Conservation (phyloP, 2,797 vertebrate species). For the Yasuhikotakia modesta region DNA sequence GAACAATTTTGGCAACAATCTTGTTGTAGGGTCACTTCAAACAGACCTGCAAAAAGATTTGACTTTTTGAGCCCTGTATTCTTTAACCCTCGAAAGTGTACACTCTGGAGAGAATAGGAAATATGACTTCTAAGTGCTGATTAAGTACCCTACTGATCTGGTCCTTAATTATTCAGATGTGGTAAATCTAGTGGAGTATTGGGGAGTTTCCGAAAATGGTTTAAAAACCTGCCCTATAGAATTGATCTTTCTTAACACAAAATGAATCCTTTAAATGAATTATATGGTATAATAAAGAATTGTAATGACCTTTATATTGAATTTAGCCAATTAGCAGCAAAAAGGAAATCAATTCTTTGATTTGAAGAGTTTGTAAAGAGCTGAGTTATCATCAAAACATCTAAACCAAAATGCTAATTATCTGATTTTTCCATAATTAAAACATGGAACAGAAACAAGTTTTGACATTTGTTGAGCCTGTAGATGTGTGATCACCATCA, state of each 20-base stretch:
- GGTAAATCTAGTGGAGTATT: not conserved
- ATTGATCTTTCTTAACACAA: not conserved
- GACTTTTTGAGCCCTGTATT: too few relatives aligned
- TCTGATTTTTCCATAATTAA: conserved; percentile 24
- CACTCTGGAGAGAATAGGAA: too few relatives aligned
- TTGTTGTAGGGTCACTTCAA: not conserved
- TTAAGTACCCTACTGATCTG: too few relatives aligned
- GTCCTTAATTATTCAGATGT: too few relatives aligned
- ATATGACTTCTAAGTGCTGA: too few relatives aligned
- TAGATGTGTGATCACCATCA: conserved; percentile 10
- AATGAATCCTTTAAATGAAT: not conserved
- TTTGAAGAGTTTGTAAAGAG: conserved; percentile 34
- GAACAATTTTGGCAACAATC: not conserved
- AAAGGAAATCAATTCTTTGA: conserved; percentile 35
- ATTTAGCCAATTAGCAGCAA: conserved; percentile 38
- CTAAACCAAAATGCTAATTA: conserved; percentile 5
- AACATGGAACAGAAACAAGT: not conserved
- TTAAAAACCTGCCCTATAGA: not conserved
- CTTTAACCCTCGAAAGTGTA: too few relatives aligned
- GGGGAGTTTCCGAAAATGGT: not conserved
- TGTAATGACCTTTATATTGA: conserved; percentile 29
- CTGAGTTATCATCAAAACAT: conserved; percentile 33
- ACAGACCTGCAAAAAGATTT: not conserved
- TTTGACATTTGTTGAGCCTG: not conserved
- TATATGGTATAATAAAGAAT: conserved; percentile 15